Evolutionary conservation across 2,113 vertebrate genomes (phyloP), one percentile per base, ranked within the genome.

Genomic region (Apeltes quadracus): DNA sequence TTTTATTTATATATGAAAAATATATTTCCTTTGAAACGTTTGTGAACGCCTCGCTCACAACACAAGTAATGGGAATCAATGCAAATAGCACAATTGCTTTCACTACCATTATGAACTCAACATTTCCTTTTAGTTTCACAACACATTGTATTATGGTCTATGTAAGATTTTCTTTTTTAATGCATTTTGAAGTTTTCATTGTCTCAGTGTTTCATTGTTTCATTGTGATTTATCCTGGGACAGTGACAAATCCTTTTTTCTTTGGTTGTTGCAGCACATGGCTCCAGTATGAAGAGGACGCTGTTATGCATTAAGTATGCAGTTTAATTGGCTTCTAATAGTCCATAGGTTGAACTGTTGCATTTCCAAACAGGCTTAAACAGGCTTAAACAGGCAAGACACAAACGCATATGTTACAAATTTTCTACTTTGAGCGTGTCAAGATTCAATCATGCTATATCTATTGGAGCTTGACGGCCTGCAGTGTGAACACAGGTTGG

Each of bases 401-500:
- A 41, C 20, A 11, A 44, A n/a, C 15, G 20, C 20, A 34, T 15
- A 18, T 23, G 54, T 15, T 61, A 25, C 16, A 39, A 0, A 12
- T 61, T 50, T 61, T 20, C 12, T 7, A 25, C 29, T 50, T 59
- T 39, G 16, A 41, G 0, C 9, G 13, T 7, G n/a, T 23, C 23
- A 15, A 12, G 8, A 5, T 36, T 39, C 29, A 29, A 29, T 29
- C 44, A 29, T 48, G 22, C 59, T 1, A 41, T 55, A 55, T 20
- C 4, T 32, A 51, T n/a, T 3, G 22, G 15, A 43, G 44, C 11
- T 38, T 25, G 27, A 57, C 5, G 5, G 23, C 6, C 13, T 51
- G 27, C 8, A 63, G 9, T 29, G 18, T 59, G 46, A 79, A 67
- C 25, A 64, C 29, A 56, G 20, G 50, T 27, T 25, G 22, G 39